Conservation (phyloP, 2,888 invertebrate species). For the Drosophila pseudotalamancana region DNA sequence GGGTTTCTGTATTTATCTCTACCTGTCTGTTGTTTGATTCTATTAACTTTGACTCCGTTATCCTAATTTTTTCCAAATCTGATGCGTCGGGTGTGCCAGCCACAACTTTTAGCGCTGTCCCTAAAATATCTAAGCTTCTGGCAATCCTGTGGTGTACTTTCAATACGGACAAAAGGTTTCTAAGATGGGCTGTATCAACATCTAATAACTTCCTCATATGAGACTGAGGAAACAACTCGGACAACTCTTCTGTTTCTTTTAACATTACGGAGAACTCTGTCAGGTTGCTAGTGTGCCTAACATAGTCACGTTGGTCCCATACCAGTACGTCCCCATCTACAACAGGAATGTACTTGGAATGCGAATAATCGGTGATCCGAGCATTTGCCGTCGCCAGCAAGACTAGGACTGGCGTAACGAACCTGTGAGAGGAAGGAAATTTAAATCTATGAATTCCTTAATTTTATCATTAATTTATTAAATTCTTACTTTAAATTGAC, state of each 20-base stretch:
- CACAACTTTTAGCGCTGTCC: background rate
- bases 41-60: no score
- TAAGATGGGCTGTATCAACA: background rate
- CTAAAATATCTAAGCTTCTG: background rate
- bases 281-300: background rate
- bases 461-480: no score
- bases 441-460: no score
- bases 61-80: background rate
- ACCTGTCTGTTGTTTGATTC: no score
- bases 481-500: background rate
- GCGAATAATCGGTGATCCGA: background rate
- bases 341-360: background rate
- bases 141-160: background rate
- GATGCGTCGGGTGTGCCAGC: background rate
- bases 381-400: no score
- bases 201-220: background rate
- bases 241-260: no score
- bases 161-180: background rate
- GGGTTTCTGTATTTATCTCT: constrained; percentile 1
- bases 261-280: no score
- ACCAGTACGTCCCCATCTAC: background rate
- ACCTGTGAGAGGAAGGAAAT: no score
- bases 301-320: background rate
- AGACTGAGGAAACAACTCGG: background rate
- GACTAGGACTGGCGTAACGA: no score